A percentile compares a stretch with the other conserved stretches of the same genome.
Conservation (phyloP, 2,888 invertebrate species). For the Panzeria rudis region DNA sequence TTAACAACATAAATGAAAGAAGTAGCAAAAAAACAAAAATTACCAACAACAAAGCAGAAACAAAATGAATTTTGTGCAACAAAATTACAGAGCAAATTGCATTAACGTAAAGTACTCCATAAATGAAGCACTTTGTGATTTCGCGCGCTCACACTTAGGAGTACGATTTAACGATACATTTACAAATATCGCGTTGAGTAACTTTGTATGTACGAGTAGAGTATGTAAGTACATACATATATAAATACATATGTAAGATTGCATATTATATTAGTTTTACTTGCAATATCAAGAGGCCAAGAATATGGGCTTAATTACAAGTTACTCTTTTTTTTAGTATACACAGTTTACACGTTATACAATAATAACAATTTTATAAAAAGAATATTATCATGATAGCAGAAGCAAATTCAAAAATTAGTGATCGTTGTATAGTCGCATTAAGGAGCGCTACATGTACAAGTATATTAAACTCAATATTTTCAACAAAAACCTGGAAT, state of each 20-base stretch:
- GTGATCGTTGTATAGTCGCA: slow-evolving; percentile 10
- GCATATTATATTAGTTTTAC: slow-evolving; percentile 38
- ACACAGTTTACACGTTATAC: slow-evolving; percentile 66
- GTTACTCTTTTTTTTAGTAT: slow-evolving; percentile 46
- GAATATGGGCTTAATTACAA: slow-evolving; percentile 65
- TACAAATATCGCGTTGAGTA: slow-evolving; percentile 31
- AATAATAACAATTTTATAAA: slow-evolving; percentile 62
- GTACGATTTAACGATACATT: slow-evolving; percentile 44
- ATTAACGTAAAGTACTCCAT: slow-evolving; percentile 69
- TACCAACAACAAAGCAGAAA: slow-evolving; percentile 14
- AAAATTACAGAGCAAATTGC: slow-evolving; percentile 69
- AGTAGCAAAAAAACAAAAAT: slow-evolving; percentile 28
- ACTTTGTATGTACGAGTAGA: not conserved
- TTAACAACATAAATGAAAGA: slow-evolving; percentile 55
- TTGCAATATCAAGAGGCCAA: slow-evolving; percentile 46
- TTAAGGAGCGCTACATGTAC: slow-evolving; percentile 36
- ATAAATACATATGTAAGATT: not conserved
- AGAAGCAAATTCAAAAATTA: not conserved
- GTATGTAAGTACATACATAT: too few species aligned
- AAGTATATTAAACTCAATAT: too few species aligned
- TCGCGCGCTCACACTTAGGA: slow-evolving; percentile 42
- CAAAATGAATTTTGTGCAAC: slow-evolving; percentile 46
- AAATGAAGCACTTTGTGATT: slow-evolving; percentile 65
- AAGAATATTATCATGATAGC: slow-evolving; percentile 39
- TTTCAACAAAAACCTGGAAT: too few species aligned